These are phyloP conservation scores for Deroplatys truncata DNA, from an alignment of 2,888 invertebrate species.

Conservation along the genomic window DNA sequence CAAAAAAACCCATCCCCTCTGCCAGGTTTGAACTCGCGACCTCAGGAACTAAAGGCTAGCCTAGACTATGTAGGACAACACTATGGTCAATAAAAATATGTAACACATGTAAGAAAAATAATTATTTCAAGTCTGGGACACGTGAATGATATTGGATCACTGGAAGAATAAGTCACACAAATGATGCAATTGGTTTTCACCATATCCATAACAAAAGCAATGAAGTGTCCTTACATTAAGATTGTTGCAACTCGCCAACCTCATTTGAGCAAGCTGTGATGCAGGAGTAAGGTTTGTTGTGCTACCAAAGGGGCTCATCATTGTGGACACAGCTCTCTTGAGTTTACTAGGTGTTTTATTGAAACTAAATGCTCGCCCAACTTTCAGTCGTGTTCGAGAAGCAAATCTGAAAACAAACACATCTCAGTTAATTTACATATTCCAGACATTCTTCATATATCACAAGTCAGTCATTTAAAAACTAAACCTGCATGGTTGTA, in stretches of 20 bases:
- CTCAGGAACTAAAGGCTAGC: no score
- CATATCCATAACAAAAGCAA: no score
- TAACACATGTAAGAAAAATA: no score
- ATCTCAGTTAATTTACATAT: not conserved
- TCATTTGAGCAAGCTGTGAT: conserved; percentile 80
- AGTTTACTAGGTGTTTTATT: conserved; percentile 92
- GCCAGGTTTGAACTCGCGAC: no score
- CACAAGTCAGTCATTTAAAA: conserved; percentile 6
- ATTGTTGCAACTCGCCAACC: conserved; percentile 80
- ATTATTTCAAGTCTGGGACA: no score
- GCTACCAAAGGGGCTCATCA: conserved; percentile 88
- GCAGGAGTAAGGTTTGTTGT: conserved; percentile 78
- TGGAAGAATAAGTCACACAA: no score
- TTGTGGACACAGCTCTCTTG: conserved; percentile 90
- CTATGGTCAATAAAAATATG: no score
- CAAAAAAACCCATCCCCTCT: no score
- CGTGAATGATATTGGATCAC: no score
- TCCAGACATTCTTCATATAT: not conserved
- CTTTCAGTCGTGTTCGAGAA: conserved; percentile 77
- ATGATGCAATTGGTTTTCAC: no score
- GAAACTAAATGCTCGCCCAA: conserved; percentile 91
- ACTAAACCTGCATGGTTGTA: not conserved
- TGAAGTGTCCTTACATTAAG: conserved; percentile 63
- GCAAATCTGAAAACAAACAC: conserved; percentile 54
- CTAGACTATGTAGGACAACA: no score